Base-by-base conservation (phyloP, 2,113 vertebrate genomes). In the Lepidothrix coronata region DNA sequence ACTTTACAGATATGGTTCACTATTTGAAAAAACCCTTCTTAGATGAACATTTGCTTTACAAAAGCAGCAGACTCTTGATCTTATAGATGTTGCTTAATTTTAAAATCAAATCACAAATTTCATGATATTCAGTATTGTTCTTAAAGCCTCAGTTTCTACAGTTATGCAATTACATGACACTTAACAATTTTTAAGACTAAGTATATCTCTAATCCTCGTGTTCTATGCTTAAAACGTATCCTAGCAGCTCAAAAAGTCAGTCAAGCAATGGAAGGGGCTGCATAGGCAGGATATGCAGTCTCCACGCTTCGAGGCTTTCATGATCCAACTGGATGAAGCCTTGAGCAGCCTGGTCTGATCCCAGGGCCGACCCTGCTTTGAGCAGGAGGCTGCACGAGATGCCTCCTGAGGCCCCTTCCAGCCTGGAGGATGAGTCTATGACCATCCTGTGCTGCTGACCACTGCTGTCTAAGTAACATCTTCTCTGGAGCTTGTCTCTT, bases 101-200 rank as follows among this genome's bases (percentile, higher is more conserved):
- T 72, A 77, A 86, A 88, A 94, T 73, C 49, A 93, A 89, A 89
- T 80, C 81, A 83, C 62, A 89, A 61, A 55, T 77, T 58, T 80
- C 59, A 48, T 28, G 27, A 89, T 83, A 43, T 20, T 79, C 30
- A 25, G 55, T 28, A 43, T 20, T 82, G 57, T 65, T 93, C 78
- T 76, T 74, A 43, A 85, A 88, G 82, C 30, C 46, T 52, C 37
- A 15, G 63, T 43, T 85, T 87, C 67, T 55, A 59, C 37, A 77
- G 70, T 83, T 85, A 90, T 22, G 22, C 85, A 90, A 86, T 77
- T 93, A 90, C n/a, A 83, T 41, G 51, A 35, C 70, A 93, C 37
- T 57, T 74, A 51, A 67, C 7, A 27, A 59, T 79, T 77, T 79
- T 79, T 63, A 85, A 83, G 59, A 43, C 54, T 67, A 66, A 81